Conservation (phyloP, 2,797 vertebrate genomes). For the Paramormyrops hopkinsi region DNA sequence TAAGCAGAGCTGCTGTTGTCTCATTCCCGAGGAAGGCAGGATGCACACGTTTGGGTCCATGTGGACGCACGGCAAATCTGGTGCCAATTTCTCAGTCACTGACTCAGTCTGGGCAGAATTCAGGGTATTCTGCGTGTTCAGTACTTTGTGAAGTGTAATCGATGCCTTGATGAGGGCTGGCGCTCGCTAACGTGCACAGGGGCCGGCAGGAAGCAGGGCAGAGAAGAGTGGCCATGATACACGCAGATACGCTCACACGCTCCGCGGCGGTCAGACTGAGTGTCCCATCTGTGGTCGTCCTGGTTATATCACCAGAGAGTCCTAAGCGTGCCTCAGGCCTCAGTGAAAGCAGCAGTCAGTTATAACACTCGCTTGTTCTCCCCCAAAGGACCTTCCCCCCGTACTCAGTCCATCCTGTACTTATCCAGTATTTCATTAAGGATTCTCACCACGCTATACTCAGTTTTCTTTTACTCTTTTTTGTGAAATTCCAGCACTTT, state of each 20-base stretch:
- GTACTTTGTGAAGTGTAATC: background rate
- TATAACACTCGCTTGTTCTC: background rate
- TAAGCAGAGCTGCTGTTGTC: background rate
- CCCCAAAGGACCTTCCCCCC: background rate
- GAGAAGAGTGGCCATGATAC: background rate
- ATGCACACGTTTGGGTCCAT: background rate
- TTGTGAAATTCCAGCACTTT: background rate
- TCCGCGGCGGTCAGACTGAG: background rate
- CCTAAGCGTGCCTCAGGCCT: background rate
- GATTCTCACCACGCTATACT: background rate
- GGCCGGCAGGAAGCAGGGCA: background rate
- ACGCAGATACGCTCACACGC: background rate
- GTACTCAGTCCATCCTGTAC: background rate
- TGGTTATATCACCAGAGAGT: background rate
- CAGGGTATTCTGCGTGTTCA: background rate
- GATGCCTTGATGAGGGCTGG: background rate
- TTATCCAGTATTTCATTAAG: background rate
- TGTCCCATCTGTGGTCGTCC: background rate
- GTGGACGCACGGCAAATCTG: background rate
- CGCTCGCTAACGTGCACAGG: background rate
- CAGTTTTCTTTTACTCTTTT: background rate
- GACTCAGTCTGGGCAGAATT: background rate
- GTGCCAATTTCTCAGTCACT: background rate
- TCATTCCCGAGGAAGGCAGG: background rate
- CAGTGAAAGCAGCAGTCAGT: background rate